Evolutionary conservation across 2,888 invertebrate species (phyloP), one percentile per base, ranked within the genome.

Genomic region (Lycocerus yunnanus): DNA sequence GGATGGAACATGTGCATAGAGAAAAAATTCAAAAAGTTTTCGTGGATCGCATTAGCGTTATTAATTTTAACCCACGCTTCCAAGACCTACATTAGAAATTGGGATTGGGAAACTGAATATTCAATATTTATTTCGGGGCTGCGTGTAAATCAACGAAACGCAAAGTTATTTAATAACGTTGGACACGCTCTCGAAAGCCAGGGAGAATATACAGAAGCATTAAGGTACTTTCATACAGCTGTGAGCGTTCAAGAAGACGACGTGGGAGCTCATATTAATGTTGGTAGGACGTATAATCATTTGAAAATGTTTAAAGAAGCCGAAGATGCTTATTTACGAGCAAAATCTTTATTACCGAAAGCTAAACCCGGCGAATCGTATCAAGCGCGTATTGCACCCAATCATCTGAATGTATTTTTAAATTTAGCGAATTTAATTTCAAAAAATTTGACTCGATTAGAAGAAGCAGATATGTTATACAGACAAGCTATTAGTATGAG

Each of bases 401-500:
- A 97, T 87, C 97, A 98, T 87, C 89, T 98, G 73, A 98, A 97
- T 87, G 97, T 98, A 2, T 98, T 97, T 87, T 91, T 98, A 69
- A 98, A 98, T 88, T 89, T 98, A 78, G 98, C 97, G 2, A 97
- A 97, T 88, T 89, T 98, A 80, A 97, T 98, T 84, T 95, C 97
- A 4, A 95, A 96, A 85, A 97, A 98, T 87, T 93, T 93, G 21
- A 96, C 96, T 3, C 90, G 98, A 71, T 88, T 98, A 71, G 95
- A 96, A 86, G 98, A 98, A 87, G 98, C 98, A 0, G 98, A 98
- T 87, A 90, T 95, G 90, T 87, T 98, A 66, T 97, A 98, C 84
- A 90, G 97, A 75, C 97, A 97, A 87, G 98, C 98, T 11, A 98
- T 98, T 80, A 97, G 97, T 84, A 98, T 98, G 98, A 90, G 98